A percentile compares a stretch with the other conserved stretches of the same genome.
phyloP scores from a whole-genome alignment of 2,797 vertebrate genomes.

The Enteromius thamalakanensis region DNA sequence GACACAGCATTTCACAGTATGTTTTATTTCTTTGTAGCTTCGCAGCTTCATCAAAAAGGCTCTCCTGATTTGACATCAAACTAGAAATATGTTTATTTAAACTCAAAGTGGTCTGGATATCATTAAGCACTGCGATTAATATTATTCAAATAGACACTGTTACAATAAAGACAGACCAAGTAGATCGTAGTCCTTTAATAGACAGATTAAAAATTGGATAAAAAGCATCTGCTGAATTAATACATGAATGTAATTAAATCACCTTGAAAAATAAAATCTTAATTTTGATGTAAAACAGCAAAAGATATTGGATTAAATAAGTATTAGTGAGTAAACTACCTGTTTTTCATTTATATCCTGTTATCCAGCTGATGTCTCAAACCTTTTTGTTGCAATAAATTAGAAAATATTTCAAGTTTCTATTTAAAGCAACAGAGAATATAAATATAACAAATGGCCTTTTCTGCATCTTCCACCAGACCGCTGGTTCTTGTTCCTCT shows the following conservation, averaged over 20 bases:
- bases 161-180: background rate
- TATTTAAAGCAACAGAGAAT: background rate
- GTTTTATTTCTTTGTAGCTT: background rate
- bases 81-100: background rate
- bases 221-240: background rate
- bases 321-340: background rate
- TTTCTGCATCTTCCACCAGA: conserved; percentile 20
- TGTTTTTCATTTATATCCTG: background rate
- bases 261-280: background rate
- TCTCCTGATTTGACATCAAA: background rate
- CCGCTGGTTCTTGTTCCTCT: conserved; percentile 7
- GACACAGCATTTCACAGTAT: background rate
- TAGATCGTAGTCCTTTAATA: background rate
- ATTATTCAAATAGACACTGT: background rate
- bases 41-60: background rate
- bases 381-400: background rate
- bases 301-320: background rate
- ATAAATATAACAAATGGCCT: conserved; percentile 34
- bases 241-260: background rate
- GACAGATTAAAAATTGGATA: background rate
- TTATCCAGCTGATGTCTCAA: background rate
- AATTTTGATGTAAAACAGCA: background rate
- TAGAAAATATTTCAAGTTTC: background rate
- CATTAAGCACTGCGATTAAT: background rate
- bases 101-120: background rate